Evolutionary conservation across 92 coral and sea anemone species (phyloP).

Genomic region (Phenganax stokvisi): DNA sequence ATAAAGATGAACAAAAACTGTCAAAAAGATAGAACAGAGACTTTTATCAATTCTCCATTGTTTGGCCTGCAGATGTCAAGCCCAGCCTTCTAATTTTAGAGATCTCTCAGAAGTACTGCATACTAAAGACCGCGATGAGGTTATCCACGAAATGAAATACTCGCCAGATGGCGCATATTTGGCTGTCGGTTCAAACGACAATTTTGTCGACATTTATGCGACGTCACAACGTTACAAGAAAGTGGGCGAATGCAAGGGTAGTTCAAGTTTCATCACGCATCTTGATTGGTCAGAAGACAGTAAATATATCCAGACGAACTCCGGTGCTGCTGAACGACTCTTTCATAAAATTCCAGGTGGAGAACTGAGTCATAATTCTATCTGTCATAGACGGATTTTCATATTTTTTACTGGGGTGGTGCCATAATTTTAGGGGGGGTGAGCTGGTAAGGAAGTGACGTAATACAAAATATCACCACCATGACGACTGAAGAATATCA

Average conservation of each 20-base stretch:
- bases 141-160: conserved; percentile 88
- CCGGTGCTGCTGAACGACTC: conserved; percentile 94
- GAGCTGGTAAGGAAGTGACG: too few relatives aligned
- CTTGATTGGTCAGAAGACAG: conserved; percentile 98
- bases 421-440: too few relatives aligned
- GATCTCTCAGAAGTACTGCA: conserved; percentile 86
- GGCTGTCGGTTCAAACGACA: conserved; percentile 99
- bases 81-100: conserved; percentile 37
- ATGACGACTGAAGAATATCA: too few relatives aligned
- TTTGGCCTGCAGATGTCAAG: background rate
- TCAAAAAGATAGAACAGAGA: too few relatives aligned
- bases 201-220: conserved; percentile 92
- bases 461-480: too few relatives aligned
- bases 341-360: conserved; percentile 93
- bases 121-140: conserved; percentile 88
- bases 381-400: too few relatives aligned
- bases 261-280: conserved; percentile 95
- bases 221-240: conserved; percentile 92
- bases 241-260: conserved; percentile 98
- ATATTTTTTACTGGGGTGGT: too few relatives aligned
- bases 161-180: conserved; percentile 96
- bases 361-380: too few relatives aligned
- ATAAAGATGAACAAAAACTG: background rate
- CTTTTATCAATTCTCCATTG: background rate
- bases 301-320: conserved; percentile 89